Evolutionary conservation across 1,140 invertebrate genomes (phyloP).

Genomic region (Glossosoma conforme): DNA sequence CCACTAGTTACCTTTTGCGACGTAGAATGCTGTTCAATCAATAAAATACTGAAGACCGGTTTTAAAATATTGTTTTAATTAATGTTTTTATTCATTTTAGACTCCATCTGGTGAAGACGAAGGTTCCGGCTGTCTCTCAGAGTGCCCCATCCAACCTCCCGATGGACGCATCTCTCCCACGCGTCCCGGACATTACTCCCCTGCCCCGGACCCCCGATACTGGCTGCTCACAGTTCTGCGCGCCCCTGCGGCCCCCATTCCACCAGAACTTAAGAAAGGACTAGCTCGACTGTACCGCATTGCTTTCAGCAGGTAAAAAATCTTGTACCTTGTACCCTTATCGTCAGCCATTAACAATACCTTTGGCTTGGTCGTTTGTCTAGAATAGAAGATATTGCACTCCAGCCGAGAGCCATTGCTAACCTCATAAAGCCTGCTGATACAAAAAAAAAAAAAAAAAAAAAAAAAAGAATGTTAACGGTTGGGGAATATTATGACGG

Average conservation of each 20-base stretch:
- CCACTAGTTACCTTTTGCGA: too few relatives aligned
- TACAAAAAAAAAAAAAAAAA: too few relatives aligned
- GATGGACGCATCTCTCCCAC: conserved; percentile 32
- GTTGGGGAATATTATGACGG: too few relatives aligned
- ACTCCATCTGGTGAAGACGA: conserved; percentile 12
- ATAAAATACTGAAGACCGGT: too few relatives aligned
- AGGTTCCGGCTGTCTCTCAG: conserved; percentile 24
- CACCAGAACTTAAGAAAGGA: conserved; percentile 53
- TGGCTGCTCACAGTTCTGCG: conserved; percentile 74
- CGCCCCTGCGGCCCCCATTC: conserved; percentile 42
- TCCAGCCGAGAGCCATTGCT: too few relatives aligned
- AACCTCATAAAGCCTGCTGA: too few relatives aligned
- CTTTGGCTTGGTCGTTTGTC: too few relatives aligned
- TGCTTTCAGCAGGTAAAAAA: conserved; percentile 56
- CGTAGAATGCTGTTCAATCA: too few relatives aligned
- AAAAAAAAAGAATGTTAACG: not conserved
- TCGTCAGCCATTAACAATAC: not conserved
- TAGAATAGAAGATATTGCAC: too few relatives aligned
- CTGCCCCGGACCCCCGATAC: conserved; percentile 56
- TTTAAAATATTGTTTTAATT: too few relatives aligned
- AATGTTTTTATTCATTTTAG: too few relatives aligned
- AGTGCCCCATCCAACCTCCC: conserved; percentile 23
- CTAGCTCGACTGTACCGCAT: conserved; percentile 59
- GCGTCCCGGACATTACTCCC: conserved; percentile 14
- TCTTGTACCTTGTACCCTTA: not conserved